A percentile compares a stretch with the other conserved stretches of the same genome.
Conservation (phyloP, 2,797 vertebrate genomes). For the Sylvia borin region DNA sequence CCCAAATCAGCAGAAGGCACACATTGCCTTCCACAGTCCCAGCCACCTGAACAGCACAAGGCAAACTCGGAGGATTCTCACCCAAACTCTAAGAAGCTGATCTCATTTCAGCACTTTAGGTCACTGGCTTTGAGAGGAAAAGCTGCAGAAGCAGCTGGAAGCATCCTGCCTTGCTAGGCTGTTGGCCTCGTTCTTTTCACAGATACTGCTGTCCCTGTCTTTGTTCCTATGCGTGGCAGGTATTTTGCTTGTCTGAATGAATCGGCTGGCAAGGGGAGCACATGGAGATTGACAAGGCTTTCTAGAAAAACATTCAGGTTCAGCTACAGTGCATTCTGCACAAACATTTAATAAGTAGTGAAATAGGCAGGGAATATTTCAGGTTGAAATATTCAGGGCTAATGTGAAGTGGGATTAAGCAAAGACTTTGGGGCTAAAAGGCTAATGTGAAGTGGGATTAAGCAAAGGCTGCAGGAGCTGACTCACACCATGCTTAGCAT, state of each 20-base stretch:
- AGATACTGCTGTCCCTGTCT: not conserved
- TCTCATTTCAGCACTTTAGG: not conserved
- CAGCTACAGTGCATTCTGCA: not conserved
- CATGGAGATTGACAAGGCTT: not conserved
- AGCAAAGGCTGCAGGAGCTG: not conserved
- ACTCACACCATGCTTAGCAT: not conserved
- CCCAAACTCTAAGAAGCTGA: not conserved
- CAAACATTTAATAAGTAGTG: not conserved
- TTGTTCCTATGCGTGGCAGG: not conserved
- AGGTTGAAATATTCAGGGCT: not conserved
- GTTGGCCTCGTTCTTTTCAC: not conserved
- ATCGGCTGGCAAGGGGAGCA: not conserved
- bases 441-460: conserved; percentile 13
- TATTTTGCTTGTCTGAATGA: not conserved
- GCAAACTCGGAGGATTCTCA: not conserved
- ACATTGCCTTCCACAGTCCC: not conserved
- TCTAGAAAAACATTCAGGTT: not conserved
- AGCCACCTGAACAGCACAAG: accelerated
- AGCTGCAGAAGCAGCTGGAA: not conserved
- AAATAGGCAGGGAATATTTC: not conserved
- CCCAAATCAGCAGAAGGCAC: not conserved
- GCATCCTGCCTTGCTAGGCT: not conserved
- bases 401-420: conserved; percentile 16
- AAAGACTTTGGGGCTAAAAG: not conserved
- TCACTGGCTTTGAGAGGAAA: not conserved